These are phyloP conservation scores for Hirtodrosophila duncani DNA, from an alignment of 2,888 invertebrate species.

Conservation along the genomic window DNA sequence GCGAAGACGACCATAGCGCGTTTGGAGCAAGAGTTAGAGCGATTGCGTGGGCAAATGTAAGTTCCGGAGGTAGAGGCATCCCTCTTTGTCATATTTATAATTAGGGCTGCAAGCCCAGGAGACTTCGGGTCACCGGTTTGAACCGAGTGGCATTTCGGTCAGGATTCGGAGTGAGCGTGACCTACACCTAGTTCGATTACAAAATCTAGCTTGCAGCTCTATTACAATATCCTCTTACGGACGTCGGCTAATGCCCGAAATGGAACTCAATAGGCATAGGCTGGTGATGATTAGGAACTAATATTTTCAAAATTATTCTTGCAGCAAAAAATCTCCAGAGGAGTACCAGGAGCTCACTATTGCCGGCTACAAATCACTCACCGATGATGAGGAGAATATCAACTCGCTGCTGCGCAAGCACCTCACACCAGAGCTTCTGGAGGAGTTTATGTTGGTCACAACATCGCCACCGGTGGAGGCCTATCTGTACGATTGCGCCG, in stretches of 20 bases:
- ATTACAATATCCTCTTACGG: no score
- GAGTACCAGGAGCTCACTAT: conserved; percentile 79
- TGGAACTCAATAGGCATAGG: no score
- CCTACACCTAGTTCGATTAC: no score
- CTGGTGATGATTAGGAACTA: no score
- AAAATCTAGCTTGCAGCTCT: no score
- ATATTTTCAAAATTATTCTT: not conserved
- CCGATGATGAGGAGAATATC: conserved; percentile 79
- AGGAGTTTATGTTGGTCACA: conserved; percentile 80
- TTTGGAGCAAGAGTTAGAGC: conserved; percentile 75
- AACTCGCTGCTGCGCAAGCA: conserved; percentile 82
- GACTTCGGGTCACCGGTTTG: no score
- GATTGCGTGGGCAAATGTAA: conserved; percentile 75
- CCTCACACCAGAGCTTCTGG: conserved; percentile 80
- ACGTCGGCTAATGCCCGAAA: no score
- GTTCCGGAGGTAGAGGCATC: no score
- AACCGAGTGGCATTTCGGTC: no score
- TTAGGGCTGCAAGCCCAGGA: no score
- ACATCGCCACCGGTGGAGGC: conserved; percentile 81
- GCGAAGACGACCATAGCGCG: conserved; percentile 68
- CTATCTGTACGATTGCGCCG: conserved; percentile 82
- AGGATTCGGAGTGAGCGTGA: no score
- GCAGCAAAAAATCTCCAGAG: conserved; percentile 75
- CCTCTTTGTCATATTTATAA: no score
- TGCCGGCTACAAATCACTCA: conserved; percentile 79